Conservation (phyloP, 2,797 vertebrate genomes). For the Phyllotis vaccarum region DNA sequence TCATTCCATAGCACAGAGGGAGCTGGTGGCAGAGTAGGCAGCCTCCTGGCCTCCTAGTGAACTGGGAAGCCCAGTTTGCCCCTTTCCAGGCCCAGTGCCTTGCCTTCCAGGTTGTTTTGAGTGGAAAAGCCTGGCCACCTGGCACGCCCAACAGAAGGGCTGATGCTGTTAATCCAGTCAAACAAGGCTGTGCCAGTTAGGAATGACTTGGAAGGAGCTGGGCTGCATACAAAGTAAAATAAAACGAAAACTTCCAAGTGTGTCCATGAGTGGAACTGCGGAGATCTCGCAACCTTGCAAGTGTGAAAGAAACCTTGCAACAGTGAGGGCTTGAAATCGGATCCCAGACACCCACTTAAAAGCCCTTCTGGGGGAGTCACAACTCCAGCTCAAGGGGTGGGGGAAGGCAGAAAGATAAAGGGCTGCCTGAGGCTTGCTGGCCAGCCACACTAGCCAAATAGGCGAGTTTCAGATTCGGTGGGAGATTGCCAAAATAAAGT, state of each 20-base stretch:
- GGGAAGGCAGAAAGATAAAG: background rate
- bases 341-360: background rate
- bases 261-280: too few relatives aligned
- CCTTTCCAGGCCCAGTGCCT: background rate
- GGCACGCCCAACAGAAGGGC: background rate
- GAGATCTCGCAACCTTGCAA: background rate
- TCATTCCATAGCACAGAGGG: background rate
- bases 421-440: background rate
- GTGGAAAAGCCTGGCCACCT: background rate
- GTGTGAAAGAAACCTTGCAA: too few relatives aligned
- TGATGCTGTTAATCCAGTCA: background rate
- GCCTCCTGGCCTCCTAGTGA: background rate
- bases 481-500: background rate
- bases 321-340: too few relatives aligned
- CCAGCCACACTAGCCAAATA: background rate
- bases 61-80: background rate
- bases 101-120: background rate
- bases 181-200: background rate
- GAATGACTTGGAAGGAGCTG: background rate
- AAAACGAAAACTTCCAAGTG: background rate
- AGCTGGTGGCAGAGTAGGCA: background rate
- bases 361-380: background rate
- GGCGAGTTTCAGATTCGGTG: background rate
- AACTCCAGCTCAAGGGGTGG: background rate
- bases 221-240: background rate